phyloP scores from a whole-genome alignment of 2,888 invertebrate species.

The Plusia festucae region DNA sequence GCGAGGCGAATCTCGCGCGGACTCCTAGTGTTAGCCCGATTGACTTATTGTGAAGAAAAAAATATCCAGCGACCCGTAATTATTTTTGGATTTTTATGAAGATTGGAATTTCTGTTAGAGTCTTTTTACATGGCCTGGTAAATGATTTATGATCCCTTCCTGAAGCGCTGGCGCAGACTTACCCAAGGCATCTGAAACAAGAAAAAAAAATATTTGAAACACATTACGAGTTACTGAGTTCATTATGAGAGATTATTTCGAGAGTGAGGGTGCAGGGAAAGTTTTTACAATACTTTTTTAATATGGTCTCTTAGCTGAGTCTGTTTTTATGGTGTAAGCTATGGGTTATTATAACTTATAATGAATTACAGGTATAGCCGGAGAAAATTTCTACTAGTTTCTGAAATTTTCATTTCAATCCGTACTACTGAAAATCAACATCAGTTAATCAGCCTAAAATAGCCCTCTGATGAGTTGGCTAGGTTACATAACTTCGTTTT shows the following conservation, averaged over 20 bases:
- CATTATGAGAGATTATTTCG: conserved; percentile 54
- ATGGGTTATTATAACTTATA: not conserved
- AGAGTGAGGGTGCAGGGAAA: conserved; percentile 37
- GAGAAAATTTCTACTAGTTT: not conserved
- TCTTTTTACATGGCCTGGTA: conserved; percentile 74
- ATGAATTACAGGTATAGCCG: not conserved
- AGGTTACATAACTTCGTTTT: no score
- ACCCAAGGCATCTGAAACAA: conserved; percentile 95
- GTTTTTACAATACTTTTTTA: conserved; percentile 23
- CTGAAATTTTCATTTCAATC: not conserved
- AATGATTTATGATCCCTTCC: conserved; percentile 83
- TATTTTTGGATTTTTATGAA: conserved; percentile 88
- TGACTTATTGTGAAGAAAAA: conserved; percentile 85
- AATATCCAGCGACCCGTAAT: conserved; percentile 73
- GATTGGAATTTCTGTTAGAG: conserved; percentile 87
- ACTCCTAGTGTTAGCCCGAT: conserved; percentile 88
- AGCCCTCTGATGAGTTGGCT: no score
- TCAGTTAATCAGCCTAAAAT: no score
- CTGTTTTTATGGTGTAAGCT: not conserved
- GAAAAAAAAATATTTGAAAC: conserved; percentile 70
- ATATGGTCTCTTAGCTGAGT: not conserved
- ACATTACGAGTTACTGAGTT: conserved; percentile 54
- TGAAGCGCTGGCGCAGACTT: conserved; percentile 81
- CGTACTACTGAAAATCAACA: no score
- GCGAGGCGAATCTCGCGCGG: conserved; percentile 84